These are phyloP conservation scores for Atherinosoma microstoma DNA, from an alignment of 2,797 vertebrate genomes.

Conservation along the genomic window DNA sequence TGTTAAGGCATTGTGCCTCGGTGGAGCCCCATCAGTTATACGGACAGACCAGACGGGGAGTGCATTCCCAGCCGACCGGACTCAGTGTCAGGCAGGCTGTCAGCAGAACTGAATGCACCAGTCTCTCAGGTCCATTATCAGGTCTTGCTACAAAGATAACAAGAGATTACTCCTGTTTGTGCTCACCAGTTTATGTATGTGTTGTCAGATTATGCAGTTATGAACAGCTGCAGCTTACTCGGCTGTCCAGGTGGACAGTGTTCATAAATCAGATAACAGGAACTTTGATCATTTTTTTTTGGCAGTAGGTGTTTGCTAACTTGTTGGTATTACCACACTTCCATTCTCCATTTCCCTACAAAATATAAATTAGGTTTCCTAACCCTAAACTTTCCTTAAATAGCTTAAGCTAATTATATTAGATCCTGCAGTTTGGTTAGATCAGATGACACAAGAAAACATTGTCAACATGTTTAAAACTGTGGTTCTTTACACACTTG, in stretches of 20 bases:
- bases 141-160: slow-evolving; percentile 60
- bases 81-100: slow-evolving; percentile 52
- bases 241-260: slow-evolving; percentile 64
- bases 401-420: slow-evolving; percentile 27
- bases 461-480: slow-evolving; percentile 17
- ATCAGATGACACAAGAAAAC: slow-evolving; percentile 21
- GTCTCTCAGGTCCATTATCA: slow-evolving; percentile 67
- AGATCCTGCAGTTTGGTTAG: slow-evolving; percentile 21
- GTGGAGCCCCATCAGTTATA: slow-evolving; percentile 57
- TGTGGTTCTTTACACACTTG: background rate
- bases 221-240: slow-evolving; percentile 66
- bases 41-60: slow-evolving; percentile 47
- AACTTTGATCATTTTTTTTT: slow-evolving; percentile 51
- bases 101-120: slow-evolving; percentile 51
- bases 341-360: slow-evolving; percentile 5
- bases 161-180: slow-evolving; percentile 64
- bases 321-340: slow-evolving; percentile 11
- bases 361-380: slow-evolving; percentile 6
- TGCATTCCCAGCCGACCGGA: slow-evolving; percentile 30
- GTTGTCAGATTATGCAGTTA: slow-evolving; percentile 63
- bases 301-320: slow-evolving; percentile 35
- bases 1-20: slow-evolving; percentile 54
- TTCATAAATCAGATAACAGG: slow-evolving; percentile 70
- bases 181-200: slow-evolving; percentile 57
- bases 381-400: slow-evolving; percentile 8